Evolutionary conservation across 2,113 vertebrate species (phyloP), one percentile per base, ranked within the genome.

Genomic region (Brachirus orientalis): DNA sequence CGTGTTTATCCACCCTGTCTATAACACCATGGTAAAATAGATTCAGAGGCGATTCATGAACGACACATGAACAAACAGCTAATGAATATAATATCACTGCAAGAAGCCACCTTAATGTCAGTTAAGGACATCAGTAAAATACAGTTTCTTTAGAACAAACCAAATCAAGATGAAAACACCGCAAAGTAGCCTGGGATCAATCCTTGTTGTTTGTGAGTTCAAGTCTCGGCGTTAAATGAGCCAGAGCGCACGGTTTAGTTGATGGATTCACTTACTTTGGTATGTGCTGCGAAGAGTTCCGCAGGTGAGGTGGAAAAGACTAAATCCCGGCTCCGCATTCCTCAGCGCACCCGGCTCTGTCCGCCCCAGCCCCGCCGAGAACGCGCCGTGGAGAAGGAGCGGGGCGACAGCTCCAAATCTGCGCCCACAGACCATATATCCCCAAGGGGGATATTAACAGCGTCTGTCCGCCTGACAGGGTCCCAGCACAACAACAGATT

Each of bases 241-340:
- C 14, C 16, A 35, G 28, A 43, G 43, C 20, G n/a, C 59, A 10
- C 17, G 7, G 43, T 43, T 40, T 51, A 28, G 41, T 44, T 33
- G 3, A 11, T 3, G 13, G 35, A 16, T 3, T 19, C 0, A 73
- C 83, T 86, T 85, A 92, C 92, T 90, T 87, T 86, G 69, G 6
- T 61, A 68, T 43, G 81, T 54, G 82, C 84, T 73, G 85, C 82
- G 71, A 84, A 75, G 80, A 84, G 57, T 78, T 81, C 79, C 84
- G 86, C 89, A 85, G 85, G 86, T 89, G 80, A 84, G 67, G 54
- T 83, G 50, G 54, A 73, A 73, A 68, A 76, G 54, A 76, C 70
- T 35, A 48, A 84, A 81, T 60, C 55, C 63, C 37, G 80, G 64
- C 61, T 91, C 79, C 58, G 86, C 91, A 92, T 94, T 90, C 89